A percentile compares a stretch with the other conserved stretches of the same genome.
These are phyloP conservation scores for Neolamprologus sp. DNA, from an alignment of 2,113 vertebrate species.

Conservation along the genomic window DNA sequence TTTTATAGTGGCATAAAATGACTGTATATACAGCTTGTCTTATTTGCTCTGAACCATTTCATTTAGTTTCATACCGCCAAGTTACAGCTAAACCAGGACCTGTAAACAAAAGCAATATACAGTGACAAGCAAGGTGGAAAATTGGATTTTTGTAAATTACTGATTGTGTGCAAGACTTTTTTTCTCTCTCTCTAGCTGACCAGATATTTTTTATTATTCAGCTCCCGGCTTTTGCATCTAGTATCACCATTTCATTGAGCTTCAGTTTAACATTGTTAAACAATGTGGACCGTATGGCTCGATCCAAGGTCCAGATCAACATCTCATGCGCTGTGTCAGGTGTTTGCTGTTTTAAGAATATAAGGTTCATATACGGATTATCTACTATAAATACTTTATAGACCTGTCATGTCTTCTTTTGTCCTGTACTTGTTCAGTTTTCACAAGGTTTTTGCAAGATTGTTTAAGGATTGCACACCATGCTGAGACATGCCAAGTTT, in stretches of 20 bases:
- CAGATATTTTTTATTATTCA: not conserved
- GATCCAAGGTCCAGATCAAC: not conserved
- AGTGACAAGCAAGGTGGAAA: not conserved
- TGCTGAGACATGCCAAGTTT: not conserved
- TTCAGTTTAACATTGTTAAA: not conserved
- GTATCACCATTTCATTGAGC: not conserved
- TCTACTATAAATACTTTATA: not conserved
- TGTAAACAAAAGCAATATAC: constrained; percentile 28
- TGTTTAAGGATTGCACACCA: not conserved
- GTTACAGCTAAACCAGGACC: not conserved
- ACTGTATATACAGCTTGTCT: not conserved
- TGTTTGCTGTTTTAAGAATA: not conserved
- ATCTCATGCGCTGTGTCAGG: not conserved
- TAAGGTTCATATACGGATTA: not conserved
- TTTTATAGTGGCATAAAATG: not conserved
- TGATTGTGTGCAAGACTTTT: not conserved
- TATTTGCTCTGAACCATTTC: not conserved
- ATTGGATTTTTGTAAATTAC: not conserved
- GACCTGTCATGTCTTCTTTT: not conserved
- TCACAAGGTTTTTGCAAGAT: not conserved
- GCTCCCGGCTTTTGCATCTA: not conserved
- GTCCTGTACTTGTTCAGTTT: not conserved
- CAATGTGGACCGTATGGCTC: not conserved
- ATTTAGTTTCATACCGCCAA: not conserved
- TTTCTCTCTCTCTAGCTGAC: not conserved